phyloP scores from a whole-genome alignment of 2,113 vertebrate species.

The Otocyon megalotis region DNA sequence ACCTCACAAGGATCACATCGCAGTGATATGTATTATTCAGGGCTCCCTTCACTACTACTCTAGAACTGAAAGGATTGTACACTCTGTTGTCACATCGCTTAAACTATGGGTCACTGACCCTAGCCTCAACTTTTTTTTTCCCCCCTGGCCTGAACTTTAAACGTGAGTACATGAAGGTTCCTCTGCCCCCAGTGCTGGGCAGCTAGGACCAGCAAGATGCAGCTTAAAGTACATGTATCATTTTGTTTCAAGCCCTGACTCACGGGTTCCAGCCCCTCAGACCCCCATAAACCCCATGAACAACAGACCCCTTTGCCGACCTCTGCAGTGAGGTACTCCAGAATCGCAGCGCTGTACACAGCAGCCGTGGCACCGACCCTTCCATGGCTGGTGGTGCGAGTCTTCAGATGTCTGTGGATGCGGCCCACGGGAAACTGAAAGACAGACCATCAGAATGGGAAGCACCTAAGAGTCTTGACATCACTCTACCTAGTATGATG shows the following conservation, averaged over 20 bases:
- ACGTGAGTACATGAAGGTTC: background rate
- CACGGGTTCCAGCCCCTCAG: background rate
- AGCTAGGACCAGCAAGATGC: background rate
- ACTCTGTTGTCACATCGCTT: background rate
- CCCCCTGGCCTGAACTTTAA: background rate
- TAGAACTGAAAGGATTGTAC: background rate
- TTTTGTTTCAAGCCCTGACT: background rate
- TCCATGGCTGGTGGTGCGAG: conserved; percentile 97
- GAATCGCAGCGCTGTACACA: conserved; percentile 98
- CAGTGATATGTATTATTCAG: background rate
- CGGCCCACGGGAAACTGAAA: conserved; percentile 97
- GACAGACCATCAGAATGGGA: conserved; percentile 41
- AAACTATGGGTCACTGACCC: background rate
- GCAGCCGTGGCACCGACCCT: conserved; percentile 98
- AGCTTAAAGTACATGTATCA: background rate
- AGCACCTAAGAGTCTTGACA: background rate
- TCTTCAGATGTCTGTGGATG: conserved; percentile 99
- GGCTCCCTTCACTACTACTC: background rate
- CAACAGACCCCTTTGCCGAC: conserved; percentile 81
- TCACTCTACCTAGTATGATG: background rate
- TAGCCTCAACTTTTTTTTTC: background rate
- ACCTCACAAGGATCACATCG: background rate
- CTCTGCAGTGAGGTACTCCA: conserved; percentile 99
- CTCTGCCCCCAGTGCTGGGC: background rate
- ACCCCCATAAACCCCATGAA: too few species aligned